Evolutionary conservation across 2,113 vertebrate genomes (phyloP), one percentile per base, ranked within the genome.

Genomic region (Sarotherodon lohbergeri): DNA sequence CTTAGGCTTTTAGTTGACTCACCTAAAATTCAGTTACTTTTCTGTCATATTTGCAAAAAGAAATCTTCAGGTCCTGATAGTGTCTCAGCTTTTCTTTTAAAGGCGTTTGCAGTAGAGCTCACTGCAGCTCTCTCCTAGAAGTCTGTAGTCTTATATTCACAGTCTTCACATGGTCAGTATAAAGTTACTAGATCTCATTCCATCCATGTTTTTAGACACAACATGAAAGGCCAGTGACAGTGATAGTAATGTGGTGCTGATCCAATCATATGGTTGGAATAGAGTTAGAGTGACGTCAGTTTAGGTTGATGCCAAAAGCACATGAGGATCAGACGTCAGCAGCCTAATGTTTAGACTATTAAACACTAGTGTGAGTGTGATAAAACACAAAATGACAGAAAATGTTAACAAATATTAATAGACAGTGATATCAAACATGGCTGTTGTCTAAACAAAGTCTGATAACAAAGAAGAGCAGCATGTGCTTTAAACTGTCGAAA

Each of bases 111-210:
- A 22, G 22, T 22, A 22, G 22, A 22, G 22, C 22, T 22, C 22
- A 22, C 22, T 22, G 22, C 22, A 22, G 22, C 22, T 22, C 22
- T 22, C 22, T 22, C 22, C 22, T 22, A 22, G 22, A 22, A 22
- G 22, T 22, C 22, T 22, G 22, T 22, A 22, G 22, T 22, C 22
- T 22, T 22, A 22, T 22, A 22, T 22, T 22, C 22, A 22, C 22
- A 22, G 22, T 22, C 22, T 22, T 22, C 22, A 6, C 9, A 0
- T 11, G 19, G 9, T 54, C 52, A 11, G 1, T 54, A 1, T 54
- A 54, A 54, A 54, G 52, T 22, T 0, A 54, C 22, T 22, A 22
- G 52, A 54, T 54, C 52, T 54, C 19, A 0, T 54, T 22, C 0
- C 52, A 22, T 54, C 52, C 52, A 54, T 54, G 19, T 54, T 54